Conservation (phyloP, 2,888 invertebrate species). For the Tinea semifulvella region DNA sequence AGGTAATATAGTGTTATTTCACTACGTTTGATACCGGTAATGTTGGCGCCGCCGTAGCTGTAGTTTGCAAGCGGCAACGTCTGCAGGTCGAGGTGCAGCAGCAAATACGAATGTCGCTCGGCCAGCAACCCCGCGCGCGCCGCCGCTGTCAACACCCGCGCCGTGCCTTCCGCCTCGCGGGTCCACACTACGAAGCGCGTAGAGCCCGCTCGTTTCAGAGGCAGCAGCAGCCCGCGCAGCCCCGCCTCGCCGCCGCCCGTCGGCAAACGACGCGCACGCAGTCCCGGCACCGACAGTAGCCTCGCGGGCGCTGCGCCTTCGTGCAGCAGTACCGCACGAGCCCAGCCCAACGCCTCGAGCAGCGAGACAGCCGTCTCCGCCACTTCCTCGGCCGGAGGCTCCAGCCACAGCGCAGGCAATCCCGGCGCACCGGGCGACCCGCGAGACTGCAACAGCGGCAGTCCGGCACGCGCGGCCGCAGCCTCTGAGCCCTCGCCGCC, state of each 20-base stretch:
- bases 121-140: conserved; percentile 52
- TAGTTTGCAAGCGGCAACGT: conserved; percentile 33
- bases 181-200: conserved; percentile 24
- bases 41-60: conserved; percentile 53
- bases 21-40: conserved; percentile 26
- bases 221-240: conserved; percentile 41
- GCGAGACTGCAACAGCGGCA: conserved; percentile 36
- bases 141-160: conserved; percentile 47
- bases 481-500: conserved; percentile 22
- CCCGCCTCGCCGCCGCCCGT: conserved; percentile 33
- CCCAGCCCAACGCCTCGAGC: conserved; percentile 33
- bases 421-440: conserved; percentile 26
- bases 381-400: not conserved
- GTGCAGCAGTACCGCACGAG: conserved; percentile 46
- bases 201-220: conserved; percentile 31
- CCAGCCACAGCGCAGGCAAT: conserved; percentile 8
- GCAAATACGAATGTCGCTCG: conserved; percentile 39
- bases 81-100: conserved; percentile 44
- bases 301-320: conserved; percentile 32
- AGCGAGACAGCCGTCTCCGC: too few species aligned
- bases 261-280: conserved; percentile 41
- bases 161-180: conserved; percentile 37
- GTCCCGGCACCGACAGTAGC: conserved; percentile 24
- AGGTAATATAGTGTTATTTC: too few species aligned
- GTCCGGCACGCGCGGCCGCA: conserved; percentile 37